Evolutionary conservation across 1,140 invertebrate species (phyloP), one percentile per base, ranked within the genome.

Genomic region (Zaprionus kolodkinae): DNA sequence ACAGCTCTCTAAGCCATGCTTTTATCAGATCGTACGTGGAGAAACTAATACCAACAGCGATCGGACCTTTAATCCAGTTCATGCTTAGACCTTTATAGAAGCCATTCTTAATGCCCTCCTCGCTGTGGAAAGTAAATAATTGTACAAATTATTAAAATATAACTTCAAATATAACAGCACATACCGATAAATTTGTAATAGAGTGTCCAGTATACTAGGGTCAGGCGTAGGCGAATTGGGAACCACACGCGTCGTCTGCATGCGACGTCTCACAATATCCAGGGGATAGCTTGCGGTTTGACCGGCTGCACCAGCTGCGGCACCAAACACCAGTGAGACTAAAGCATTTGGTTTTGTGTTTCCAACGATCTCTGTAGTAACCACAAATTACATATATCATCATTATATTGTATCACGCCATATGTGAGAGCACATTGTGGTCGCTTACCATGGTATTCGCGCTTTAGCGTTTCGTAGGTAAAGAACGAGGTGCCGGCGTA

Each of bases 31-130:
- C 99, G 93, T 99, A 99, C 0, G 97, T 98, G 3, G 98, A 96
- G 94, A 99, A 99, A 92, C 98, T 99, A 73, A 99, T 98, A 45
- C 99, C 98, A n/a, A 99, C 98, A 3, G 98, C 97, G 52, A 99
- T 97, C 0, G 99, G 99, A 6, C 99, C 99, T 93, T 99, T 99
- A 3, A 99, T 96, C 98, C 98, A 99, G 94, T 99, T 99, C 97
- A 99, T 98, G 79, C 97, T 98, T 0, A 99, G 94, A 0, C 99
- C 99, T 94, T 99, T 99, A 94, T 98, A 99, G 86, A 99, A 96
- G 0, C 98, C 99, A 72, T 95, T 94, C 91, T 95, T 95, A 21
- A 98, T 92, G 27, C 99, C 98, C 94, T 99, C 98, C 78, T 96
- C 95, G 63, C 96, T 96, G 93, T 66, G 93, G 93, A 76, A 75